These are phyloP conservation scores for Okapia johnstoni DNA, from an alignment of 2,113 vertebrate species.

Conservation along the genomic window DNA sequence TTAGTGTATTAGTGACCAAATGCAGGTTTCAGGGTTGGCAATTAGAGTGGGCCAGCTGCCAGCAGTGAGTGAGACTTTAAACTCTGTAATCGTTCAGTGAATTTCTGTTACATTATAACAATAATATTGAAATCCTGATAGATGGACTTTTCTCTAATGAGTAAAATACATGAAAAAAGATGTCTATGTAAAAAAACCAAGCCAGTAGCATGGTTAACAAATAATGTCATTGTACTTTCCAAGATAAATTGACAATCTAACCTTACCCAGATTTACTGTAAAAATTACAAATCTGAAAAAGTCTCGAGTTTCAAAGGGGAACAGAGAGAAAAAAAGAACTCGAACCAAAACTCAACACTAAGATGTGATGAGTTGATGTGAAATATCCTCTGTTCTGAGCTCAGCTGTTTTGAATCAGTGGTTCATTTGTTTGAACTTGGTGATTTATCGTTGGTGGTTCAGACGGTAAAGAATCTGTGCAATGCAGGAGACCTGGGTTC, in stretches of 20 bases:
- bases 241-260: constrained; percentile 5
- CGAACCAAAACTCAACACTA: background rate
- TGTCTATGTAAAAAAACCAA: background rate
- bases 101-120: constrained; percentile 42
- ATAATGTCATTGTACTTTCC: background rate
- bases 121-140: background rate
- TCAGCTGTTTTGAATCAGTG: background rate
- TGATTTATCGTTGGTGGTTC: background rate
- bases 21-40: constrained; percentile 69
- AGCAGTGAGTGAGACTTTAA: constrained; percentile 75
- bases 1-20: constrained; percentile 80
- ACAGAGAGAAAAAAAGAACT: background rate
- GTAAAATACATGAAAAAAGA: background rate
- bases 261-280: background rate
- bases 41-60: constrained; percentile 74
- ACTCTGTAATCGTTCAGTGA: constrained; percentile 61
- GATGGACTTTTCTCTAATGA: background rate
- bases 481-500: background rate
- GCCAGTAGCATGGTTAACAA: background rate
- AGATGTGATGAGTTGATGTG: background rate
- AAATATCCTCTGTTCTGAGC: background rate
- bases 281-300: background rate
- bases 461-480: background rate
- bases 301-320: background rate
- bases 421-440: background rate